A percentile compares a stretch with the other conserved stretches of the same genome.
These are phyloP conservation scores for Drosophila asahinai DNA, from an alignment of 1,140 invertebrate species.

Conservation along the genomic window DNA sequence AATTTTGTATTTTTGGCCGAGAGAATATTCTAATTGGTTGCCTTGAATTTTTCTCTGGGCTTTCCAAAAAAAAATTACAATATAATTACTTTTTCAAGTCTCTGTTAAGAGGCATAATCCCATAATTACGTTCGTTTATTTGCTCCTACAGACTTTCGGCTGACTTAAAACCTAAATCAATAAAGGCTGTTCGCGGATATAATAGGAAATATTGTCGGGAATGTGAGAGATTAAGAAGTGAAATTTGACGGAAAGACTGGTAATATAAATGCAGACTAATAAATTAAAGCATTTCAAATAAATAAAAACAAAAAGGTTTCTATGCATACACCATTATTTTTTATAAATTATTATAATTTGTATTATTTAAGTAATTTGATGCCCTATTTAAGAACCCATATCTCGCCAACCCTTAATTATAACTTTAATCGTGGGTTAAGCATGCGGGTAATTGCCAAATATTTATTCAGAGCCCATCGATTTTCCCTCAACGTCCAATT, in stretches of 20 bases:
- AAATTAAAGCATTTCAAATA: background rate
- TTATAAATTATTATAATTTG: too few relatives aligned
- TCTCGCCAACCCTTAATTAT: background rate
- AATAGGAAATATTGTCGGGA: background rate
- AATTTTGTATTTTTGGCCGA: background rate
- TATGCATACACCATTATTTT: too few relatives aligned
- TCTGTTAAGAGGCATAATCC: too few relatives aligned
- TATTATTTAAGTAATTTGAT: background rate
- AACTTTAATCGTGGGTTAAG: conserved; percentile 21
- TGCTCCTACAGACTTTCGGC: background rate
- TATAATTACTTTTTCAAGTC: background rate
- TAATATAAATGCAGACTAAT: too few relatives aligned
- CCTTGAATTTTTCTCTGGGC: background rate
- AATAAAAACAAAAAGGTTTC: too few relatives aligned
- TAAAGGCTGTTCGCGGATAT: background rate
- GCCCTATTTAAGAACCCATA: background rate
- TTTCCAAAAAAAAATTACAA: background rate
- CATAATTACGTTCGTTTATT: background rate
- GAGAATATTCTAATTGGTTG: background rate
- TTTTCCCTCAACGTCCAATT: conserved; percentile 23
- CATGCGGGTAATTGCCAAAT: conserved; percentile 39
- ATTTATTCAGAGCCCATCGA: conserved; percentile 43
- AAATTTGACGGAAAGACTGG: background rate
- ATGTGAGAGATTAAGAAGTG: background rate
- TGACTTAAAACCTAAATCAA: background rate